Evolutionary conservation across 2,797 vertebrate genomes (phyloP), one percentile per base, ranked within the genome.

Genomic region (Mycteria americana): DNA sequence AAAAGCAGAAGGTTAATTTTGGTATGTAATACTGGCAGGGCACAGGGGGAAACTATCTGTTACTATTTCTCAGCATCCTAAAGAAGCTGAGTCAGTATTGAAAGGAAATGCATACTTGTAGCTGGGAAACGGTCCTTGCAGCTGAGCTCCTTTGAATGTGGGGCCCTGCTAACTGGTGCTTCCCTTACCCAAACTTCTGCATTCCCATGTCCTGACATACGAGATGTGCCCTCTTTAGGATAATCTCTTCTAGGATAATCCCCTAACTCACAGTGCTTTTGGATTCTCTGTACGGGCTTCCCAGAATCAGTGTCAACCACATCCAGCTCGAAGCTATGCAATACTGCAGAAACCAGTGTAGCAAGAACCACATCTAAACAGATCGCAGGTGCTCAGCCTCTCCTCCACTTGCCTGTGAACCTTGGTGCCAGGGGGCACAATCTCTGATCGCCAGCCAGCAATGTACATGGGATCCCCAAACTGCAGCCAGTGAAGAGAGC

Each of bases 1-100:
- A 82, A 94, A 90, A 85, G 31, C 50, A 65, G 27, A 33, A 51
- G 48, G 37, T 79, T 95, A 51, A 73, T 90, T 79, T 76, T 88
- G 51, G 25, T 76, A 10, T 14, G 33, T 60, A n/a, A 54, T 63
- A 41, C 41, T 80, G 39, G 30, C 27, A 48, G 27, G 43, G 31
- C 7, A 45, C 8, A 23, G 10, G 18, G 6, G 12, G 6, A 59
- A 74, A 19, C 1, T 10, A 9, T 73, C 37, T 45, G 51, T 74
- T 89, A 41, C 24, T 65, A 6, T 69, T 88, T 77, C 39, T 74
- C 37, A 65, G 56, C 27, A 41, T 80, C 51, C 18, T 63, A 33
- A 63, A 83, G 50, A 46, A 70, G 39, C 5, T 73, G 79, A 53
- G 54, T n/a, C 63, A 35, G 33, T 53, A 41, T 19, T 60, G 41